These are phyloP conservation scores for Villa cingulata DNA, from an alignment of 2,888 invertebrate genomes.

Conservation along the genomic window DNA sequence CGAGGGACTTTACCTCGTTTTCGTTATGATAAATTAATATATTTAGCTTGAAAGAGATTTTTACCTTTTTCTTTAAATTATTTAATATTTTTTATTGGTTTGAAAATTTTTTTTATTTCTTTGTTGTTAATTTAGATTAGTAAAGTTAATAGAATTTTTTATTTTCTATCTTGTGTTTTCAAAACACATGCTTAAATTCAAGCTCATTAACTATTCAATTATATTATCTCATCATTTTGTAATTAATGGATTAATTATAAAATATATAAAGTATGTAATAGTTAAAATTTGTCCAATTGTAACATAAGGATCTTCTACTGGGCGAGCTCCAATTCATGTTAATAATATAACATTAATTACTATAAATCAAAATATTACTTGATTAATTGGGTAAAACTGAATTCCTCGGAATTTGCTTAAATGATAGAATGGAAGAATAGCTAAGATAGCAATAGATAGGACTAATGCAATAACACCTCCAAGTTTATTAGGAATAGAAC, in stretches of 20 bases:
- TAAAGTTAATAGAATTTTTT: constrained; percentile 45
- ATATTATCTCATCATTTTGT: constrained; percentile 43
- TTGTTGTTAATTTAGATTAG: constrained; percentile 36
- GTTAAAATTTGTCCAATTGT: constrained; percentile 47
- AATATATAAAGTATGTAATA: constrained; percentile 44
- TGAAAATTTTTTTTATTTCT: constrained; percentile 37
- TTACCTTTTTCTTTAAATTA: constrained; percentile 50
- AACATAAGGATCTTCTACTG: constrained; percentile 54
- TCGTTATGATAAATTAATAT: constrained; percentile 63
- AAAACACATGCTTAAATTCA: constrained; percentile 51
- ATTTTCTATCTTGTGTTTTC: constrained; percentile 52
- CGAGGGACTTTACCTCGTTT: constrained; percentile 55
- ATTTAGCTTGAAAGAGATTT: constrained; percentile 51
- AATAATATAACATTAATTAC: constrained; percentile 43
- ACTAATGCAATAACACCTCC: constrained; percentile 46
- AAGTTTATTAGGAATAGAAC: constrained; percentile 67
- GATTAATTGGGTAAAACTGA: constrained; percentile 47
- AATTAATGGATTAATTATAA: constrained; percentile 40
- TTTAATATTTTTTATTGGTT: constrained; percentile 44
- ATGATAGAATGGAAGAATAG: constrained; percentile 44
- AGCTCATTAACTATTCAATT: constrained; percentile 48
- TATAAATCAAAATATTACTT: constrained; percentile 47
- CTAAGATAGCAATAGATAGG: constrained; percentile 52
- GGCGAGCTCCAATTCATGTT: constrained; percentile 58
- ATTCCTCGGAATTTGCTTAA: constrained; percentile 44